Evolutionary conservation across 2,113 vertebrate species (phyloP), one percentile per base, ranked within the genome.

Genomic region (Pseudorasbora parva): DNA sequence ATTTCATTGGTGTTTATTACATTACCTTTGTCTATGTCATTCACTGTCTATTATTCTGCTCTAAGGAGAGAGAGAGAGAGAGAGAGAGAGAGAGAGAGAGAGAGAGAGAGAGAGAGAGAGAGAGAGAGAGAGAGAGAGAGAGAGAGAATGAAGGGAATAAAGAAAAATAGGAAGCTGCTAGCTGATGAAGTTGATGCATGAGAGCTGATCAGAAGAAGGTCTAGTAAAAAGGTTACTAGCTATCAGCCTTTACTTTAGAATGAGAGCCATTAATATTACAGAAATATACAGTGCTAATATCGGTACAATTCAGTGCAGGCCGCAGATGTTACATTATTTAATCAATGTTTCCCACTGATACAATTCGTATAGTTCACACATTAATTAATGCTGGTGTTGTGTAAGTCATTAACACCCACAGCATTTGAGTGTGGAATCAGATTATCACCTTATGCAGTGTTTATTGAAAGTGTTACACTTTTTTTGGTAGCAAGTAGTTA

Each of bases 301-400:
- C 9, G n/a, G 12, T 23, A 41, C 33, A 77, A 21, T 76, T 33
- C 10, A 54, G 7, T 75, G 19, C 37, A 71, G 21, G 23, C 21
- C 21, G 14, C 68, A 45, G 41, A 45, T 71, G 49, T 75, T 75
- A 14, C 17, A 54, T 54, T 75, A 66, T 54, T 72, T 73, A 86
- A 78, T 74, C 47, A 86, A 49, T 86, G 82, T 82, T 84, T 83
- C 83, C 45, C 81, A 75, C 81, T 78, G 82, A 85, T 84, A 73
- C 45, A 27, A 66, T 64, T 78, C 23, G 9, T 59, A 37, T 77
- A 59, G 33, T 59, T 78, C 33, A 43, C 54, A 25, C 15, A 23
- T 79, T 82, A 56, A 81, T 81, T 81, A 78, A 66, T 33, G 21
- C 25, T 33, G 25, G 25, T 54, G 56, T 51, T 60, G 43, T 17